Evolutionary conservation across 2,888 invertebrate genomes (phyloP).

Genomic region (Lasioglossum villosulum): DNA sequence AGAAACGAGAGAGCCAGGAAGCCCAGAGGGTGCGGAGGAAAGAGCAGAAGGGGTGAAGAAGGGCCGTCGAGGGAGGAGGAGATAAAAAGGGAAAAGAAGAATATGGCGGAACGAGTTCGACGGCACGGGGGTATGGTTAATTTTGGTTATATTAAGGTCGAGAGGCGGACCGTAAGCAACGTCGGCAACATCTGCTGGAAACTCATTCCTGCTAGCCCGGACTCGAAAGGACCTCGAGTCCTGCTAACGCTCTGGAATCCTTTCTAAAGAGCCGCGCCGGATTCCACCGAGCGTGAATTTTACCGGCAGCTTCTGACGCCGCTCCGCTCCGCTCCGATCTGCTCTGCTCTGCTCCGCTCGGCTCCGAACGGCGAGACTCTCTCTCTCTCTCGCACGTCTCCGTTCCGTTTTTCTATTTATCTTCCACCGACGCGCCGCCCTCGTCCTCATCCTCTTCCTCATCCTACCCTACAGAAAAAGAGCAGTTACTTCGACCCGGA

Average conservation of each 20-base stretch:
- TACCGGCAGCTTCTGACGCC: constrained; percentile 55
- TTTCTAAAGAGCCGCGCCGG: constrained; percentile 57
- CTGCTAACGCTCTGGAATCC: constrained; percentile 59
- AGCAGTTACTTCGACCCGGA: constrained; percentile 34
- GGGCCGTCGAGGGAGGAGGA: constrained; percentile 17
- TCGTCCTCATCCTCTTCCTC: not conserved
- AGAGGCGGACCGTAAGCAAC: constrained; percentile 73
- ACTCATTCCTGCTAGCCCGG: constrained; percentile 59
- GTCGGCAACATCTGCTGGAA: constrained; percentile 71
- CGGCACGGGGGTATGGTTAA: constrained; percentile 67
- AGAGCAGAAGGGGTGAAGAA: not conserved
- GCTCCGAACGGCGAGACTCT: constrained; percentile 19
- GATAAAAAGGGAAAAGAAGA: constrained; percentile 23
- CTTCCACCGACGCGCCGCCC: constrained; percentile 17
- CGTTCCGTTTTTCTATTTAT: constrained; percentile 48
- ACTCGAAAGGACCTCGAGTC: constrained; percentile 61
- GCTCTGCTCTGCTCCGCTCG: not conserved
- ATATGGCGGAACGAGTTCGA: constrained; percentile 56
- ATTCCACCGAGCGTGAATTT: constrained; percentile 64
- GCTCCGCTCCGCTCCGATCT: not conserved
- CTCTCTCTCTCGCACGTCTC: not conserved
- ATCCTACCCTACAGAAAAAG: constrained; percentile 3
- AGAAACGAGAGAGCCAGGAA: constrained; percentile 32
- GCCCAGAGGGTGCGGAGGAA: not conserved
- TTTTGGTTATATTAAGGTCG: constrained; percentile 74